phyloP scores from a whole-genome alignment of 2,113 vertebrate species.

The Lamprologus callipterus region DNA sequence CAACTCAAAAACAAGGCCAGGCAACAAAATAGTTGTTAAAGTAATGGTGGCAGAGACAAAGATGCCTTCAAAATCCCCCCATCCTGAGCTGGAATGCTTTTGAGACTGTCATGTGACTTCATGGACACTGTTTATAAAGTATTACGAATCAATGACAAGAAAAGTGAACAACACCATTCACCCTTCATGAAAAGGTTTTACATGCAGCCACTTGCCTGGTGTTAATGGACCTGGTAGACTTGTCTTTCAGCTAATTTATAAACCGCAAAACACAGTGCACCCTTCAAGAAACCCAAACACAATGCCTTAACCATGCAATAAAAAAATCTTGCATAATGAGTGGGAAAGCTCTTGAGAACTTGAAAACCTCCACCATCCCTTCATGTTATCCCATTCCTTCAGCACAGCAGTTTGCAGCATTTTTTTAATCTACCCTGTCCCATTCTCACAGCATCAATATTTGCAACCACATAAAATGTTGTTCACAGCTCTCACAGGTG shows the following conservation, averaged over 20 bases:
- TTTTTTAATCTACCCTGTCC: background rate
- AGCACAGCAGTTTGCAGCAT: background rate
- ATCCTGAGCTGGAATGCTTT: background rate
- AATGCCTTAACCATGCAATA: background rate
- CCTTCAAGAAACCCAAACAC: background rate
- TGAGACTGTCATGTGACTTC: background rate
- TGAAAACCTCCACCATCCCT: background rate
- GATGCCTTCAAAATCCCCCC: background rate
- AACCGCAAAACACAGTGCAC: background rate
- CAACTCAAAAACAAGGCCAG: background rate
- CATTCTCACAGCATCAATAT: background rate
- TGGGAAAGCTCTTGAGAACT: background rate
- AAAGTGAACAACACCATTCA: constrained; percentile 12
- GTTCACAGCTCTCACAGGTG: constrained; percentile 9
- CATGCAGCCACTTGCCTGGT: background rate
- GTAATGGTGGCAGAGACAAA: background rate
- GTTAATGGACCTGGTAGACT: background rate
- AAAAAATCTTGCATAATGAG: background rate
- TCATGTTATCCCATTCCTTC: background rate
- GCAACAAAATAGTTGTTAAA: background rate
- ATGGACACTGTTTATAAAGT: background rate
- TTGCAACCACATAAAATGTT: constrained; percentile 13
- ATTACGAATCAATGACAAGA: background rate
- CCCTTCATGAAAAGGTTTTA: background rate
- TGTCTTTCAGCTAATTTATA: background rate